These are phyloP conservation scores for Macaria notata DNA, from an alignment of 2,888 invertebrate genomes.

Conservation along the genomic window DNA sequence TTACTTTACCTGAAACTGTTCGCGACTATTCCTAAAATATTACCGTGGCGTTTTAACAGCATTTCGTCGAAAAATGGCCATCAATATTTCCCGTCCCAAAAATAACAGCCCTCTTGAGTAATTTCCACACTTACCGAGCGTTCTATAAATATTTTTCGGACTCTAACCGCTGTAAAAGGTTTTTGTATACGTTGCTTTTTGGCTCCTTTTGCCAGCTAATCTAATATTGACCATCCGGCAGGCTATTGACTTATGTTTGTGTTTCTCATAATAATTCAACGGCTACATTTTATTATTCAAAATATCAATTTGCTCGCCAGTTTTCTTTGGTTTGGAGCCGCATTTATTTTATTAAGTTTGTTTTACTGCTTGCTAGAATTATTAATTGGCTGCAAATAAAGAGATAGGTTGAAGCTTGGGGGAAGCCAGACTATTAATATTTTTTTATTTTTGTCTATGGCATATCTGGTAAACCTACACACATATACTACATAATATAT, in stretches of 20 bases:
- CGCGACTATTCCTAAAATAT: no score
- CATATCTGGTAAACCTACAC: neutral
- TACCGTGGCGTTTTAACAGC: no score
- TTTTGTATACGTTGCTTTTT: conserved; percentile 83
- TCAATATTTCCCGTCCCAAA: neutral
- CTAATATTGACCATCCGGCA: conserved; percentile 80
- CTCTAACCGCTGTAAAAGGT: conserved; percentile 80
- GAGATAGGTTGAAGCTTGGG: conserved; percentile 15
- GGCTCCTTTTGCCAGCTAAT: conserved; percentile 81
- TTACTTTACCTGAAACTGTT: no score
- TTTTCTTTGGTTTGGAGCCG: conserved; percentile 61
- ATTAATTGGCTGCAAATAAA: conserved; percentile 40
- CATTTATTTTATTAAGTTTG: conserved; percentile 48
- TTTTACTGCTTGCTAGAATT: conserved; percentile 31
- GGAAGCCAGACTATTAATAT: conserved; percentile 3
- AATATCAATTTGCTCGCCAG: conserved; percentile 76
- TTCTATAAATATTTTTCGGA: conserved; percentile 79
- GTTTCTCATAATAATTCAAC: conserved; percentile 77
- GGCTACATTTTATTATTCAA: conserved; percentile 80
- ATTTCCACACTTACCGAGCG: conserved; percentile 52
- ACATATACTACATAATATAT: neutral
- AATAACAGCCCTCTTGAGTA: conserved; percentile 39
- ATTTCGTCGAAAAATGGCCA: no score
- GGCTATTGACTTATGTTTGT: conserved; percentile 82
- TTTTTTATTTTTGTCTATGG: neutral